These are phyloP conservation scores for Pandemis heparana DNA, from an alignment of 2,888 invertebrate genomes.

Conservation along the genomic window DNA sequence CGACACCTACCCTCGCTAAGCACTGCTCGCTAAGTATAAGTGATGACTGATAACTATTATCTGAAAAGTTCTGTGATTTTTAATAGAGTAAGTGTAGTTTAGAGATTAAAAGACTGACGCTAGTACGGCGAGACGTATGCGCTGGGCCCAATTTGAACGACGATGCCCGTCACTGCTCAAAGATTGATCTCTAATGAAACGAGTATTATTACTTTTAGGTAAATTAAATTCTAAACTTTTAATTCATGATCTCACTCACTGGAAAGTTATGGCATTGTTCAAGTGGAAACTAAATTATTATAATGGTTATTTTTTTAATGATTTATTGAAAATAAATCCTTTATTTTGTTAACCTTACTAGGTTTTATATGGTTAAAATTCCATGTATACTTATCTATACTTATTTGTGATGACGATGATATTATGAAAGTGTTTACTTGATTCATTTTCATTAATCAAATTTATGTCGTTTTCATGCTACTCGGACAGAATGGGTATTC, in stretches of 20 bases:
- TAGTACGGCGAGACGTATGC: conserved; percentile 55
- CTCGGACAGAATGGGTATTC: conserved; percentile 79
- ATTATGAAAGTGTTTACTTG: conserved; percentile 66
- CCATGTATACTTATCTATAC: conserved; percentile 53
- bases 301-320: conserved; percentile 54
- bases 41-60: conserved; percentile 50
- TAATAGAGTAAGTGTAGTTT: conserved; percentile 55
- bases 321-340: conserved; percentile 61
- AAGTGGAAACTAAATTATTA: conserved; percentile 46
- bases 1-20: conserved; percentile 57
- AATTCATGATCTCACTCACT: conserved; percentile 48
- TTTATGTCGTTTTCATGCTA: conserved; percentile 73
- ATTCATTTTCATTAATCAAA: conserved; percentile 49
- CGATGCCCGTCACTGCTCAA: conserved; percentile 7
- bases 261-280: conserved; percentile 47
- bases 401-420: conserved; percentile 62
- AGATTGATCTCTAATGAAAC: conserved; percentile 5
- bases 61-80: conserved; percentile 56
- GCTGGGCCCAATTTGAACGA: conserved; percentile 33
- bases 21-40: conserved; percentile 55
- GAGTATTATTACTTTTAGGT: conserved; percentile 44
- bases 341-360: conserved; percentile 70
- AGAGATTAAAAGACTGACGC: conserved; percentile 65
- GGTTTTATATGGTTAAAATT: conserved; percentile 70
- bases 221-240: conserved; percentile 48